These are phyloP conservation scores for Burhinus bistriatus DNA, from an alignment of 2,113 vertebrate genomes.

Conservation along the genomic window DNA sequence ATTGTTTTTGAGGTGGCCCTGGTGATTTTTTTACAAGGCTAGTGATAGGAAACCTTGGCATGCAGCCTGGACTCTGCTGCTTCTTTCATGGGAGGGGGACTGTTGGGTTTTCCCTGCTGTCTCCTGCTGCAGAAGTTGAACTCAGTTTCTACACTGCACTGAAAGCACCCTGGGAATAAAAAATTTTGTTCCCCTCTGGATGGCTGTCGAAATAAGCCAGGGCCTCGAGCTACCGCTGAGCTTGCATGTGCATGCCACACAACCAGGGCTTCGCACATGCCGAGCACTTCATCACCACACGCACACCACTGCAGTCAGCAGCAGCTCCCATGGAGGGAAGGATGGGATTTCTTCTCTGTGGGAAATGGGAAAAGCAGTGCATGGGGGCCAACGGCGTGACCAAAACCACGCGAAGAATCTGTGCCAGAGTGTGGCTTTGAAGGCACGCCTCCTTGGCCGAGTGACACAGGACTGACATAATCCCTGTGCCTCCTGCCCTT, in stretches of 20 bases:
- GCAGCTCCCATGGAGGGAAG: not conserved
- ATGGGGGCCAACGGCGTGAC: not conserved
- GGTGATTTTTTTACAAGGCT: conserved; percentile 41
- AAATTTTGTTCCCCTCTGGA: not conserved
- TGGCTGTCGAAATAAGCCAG: not conserved
- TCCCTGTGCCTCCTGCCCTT: not conserved
- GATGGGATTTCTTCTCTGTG: not conserved
- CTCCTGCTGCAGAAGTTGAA: not conserved
- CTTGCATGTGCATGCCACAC: not conserved
- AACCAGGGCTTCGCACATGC: not conserved
- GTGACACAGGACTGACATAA: not conserved
- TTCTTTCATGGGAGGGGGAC: not conserved
- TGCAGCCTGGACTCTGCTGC: not conserved
- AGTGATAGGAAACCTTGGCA: conserved; percentile 41
- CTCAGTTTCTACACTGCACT: not conserved
- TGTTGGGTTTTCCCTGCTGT: conserved; percentile 1
- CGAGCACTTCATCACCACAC: not conserved
- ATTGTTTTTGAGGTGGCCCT: conserved; percentile 26
- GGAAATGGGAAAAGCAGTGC: not conserved
- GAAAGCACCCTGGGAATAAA: not conserved
- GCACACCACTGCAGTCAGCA: not conserved
- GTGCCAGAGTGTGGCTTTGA: not conserved
- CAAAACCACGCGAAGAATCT: not conserved
- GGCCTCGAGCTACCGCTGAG: not conserved
- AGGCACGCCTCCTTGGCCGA: not conserved